Conservation (phyloP, 1,140 invertebrate genomes). For the Drosophila santomea region DNA sequence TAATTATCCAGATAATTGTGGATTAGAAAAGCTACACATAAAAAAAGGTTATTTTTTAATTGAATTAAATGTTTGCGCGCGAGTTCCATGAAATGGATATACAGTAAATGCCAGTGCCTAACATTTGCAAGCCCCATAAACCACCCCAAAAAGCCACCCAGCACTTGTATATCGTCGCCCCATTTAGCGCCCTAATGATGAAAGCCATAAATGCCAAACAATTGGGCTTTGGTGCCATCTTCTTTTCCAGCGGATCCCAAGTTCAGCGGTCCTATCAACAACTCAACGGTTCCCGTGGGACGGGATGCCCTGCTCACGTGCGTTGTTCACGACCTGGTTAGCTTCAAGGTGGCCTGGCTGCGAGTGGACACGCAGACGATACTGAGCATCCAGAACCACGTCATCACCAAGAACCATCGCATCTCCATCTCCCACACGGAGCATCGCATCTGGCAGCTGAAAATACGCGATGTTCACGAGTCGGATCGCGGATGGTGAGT, state of each 20-base stretch:
- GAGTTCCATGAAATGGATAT: slow-evolving; percentile 18
- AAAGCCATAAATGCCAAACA: slow-evolving; percentile 58
- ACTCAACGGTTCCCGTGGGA: slow-evolving; percentile 91
- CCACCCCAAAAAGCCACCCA: slow-evolving; percentile 36
- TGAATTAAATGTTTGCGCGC: slow-evolving; percentile 39
- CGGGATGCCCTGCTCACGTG: slow-evolving; percentile 92
- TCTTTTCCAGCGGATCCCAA: slow-evolving; percentile 86
- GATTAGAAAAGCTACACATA: slow-evolving; percentile 54
- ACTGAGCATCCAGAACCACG: slow-evolving; percentile 93
- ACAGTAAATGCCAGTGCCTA: slow-evolving; percentile 54
- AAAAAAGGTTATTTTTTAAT: slow-evolving; percentile 21
- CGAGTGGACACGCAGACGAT: slow-evolving; percentile 96
- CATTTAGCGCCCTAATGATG: slow-evolving; percentile 67
- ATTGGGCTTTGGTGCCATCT: slow-evolving; percentile 30
- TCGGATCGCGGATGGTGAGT: slow-evolving; percentile 89
- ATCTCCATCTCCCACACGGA: slow-evolving; percentile 93
- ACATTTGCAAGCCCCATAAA: slow-evolving; percentile 64
- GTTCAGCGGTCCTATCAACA: slow-evolving; percentile 92
- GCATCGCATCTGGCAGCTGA: slow-evolving; percentile 92
- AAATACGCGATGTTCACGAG: slow-evolving; percentile 92
- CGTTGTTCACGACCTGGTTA: slow-evolving; percentile 91
- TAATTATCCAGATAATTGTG: slow-evolving; percentile 58
- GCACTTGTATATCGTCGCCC: slow-evolving; percentile 11
- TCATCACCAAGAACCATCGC: slow-evolving; percentile 95
- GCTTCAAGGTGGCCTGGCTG: slow-evolving; percentile 94